Evolutionary conservation across 2,888 invertebrate genomes (phyloP).

Genomic region (Stenotaenia linearis): DNA sequence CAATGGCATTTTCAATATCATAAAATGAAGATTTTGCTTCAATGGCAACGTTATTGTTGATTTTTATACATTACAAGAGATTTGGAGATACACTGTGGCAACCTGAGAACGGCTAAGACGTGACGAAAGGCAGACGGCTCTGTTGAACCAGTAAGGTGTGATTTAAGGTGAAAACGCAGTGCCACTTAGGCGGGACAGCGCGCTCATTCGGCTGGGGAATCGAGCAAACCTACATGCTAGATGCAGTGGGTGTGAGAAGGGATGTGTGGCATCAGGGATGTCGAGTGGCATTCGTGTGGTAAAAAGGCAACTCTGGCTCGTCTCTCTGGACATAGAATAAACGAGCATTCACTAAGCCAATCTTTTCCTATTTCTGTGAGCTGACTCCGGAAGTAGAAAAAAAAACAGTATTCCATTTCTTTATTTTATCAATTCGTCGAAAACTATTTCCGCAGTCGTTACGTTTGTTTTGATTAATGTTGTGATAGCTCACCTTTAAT

Average conservation of each 20-base stretch:
- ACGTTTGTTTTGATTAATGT: no score
- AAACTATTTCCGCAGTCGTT: no score
- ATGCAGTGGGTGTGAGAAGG: neutral
- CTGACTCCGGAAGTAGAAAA: no score
- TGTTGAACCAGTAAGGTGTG: neutral
- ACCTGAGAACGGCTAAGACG: neutral
- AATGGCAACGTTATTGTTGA: no score
- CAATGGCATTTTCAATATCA: no score
- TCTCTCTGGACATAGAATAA: neutral
- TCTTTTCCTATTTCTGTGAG: neutral
- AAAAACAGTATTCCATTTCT: no score
- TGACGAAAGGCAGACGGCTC: neutral
- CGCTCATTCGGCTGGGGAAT: neutral
- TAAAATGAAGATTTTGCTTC: no score
- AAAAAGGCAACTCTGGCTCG: neutral
- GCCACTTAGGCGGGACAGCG: neutral
- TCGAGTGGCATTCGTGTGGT: neutral
- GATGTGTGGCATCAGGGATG: neutral
- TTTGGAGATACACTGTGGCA: no score
- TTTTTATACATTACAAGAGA: no score
- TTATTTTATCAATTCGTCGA: no score
- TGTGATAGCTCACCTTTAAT: neutral
- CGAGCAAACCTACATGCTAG: neutral
- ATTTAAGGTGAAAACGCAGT: neutral
- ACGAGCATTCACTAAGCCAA: neutral